phyloP scores from a whole-genome alignment of 2,797 vertebrate genomes.

The Mormyrus hasselquistii region DNA sequence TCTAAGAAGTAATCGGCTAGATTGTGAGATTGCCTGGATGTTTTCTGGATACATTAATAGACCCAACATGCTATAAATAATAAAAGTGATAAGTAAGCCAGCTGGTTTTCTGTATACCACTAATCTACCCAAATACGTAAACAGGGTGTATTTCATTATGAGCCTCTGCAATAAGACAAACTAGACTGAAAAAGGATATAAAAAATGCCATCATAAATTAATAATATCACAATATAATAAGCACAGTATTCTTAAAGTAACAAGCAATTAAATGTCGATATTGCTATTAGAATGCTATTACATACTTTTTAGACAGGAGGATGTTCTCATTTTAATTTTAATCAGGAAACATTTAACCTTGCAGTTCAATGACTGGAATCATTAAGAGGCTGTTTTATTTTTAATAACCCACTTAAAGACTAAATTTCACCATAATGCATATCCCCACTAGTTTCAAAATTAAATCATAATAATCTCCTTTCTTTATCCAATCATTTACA shows the following conservation, averaged over 20 bases:
- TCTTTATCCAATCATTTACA: not conserved
- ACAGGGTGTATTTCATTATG: not conserved
- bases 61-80: not conserved
- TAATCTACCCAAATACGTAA: not conserved
- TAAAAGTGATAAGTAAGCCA: not conserved
- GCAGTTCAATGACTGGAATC: not conserved
- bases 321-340: not conserved
- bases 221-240: not conserved
- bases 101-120: not conserved
- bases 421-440: not conserved
- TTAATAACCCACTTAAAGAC: not conserved
- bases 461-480: not conserved
- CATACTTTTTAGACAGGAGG: not conserved
- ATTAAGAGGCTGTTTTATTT: not conserved
- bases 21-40: not conserved
- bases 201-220: not conserved
- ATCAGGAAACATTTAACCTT: not conserved
- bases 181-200: not conserved
- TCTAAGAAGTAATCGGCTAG: not conserved
- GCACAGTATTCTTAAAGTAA: not conserved
- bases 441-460: not conserved
- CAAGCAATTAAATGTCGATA: not conserved
- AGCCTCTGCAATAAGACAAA: not conserved
- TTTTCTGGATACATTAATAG: not conserved
- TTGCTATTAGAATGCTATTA: not conserved